These are phyloP conservation scores for Halichondria panicea DNA, from an alignment of 37 sponge, comb jelly and placozoan genomes.

Conservation along the genomic window DNA sequence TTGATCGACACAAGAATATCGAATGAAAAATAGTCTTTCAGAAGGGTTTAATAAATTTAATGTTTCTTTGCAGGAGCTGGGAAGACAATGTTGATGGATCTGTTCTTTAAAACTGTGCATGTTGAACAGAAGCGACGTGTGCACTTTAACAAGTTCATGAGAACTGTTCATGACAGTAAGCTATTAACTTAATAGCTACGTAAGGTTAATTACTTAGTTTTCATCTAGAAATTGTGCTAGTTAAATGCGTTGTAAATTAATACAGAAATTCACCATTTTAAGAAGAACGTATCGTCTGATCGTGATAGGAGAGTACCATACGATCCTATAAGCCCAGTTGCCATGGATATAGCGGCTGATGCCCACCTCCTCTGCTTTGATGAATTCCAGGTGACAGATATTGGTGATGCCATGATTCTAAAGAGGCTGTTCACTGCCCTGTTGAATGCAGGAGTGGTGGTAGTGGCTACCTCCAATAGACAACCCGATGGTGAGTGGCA, in stretches of 20 bases:
- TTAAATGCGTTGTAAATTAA: background rate
- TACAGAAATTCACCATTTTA: constrained; percentile 81
- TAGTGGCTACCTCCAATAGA: constrained; percentile 95
- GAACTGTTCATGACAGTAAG: constrained; percentile 82
- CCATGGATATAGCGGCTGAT: constrained; percentile 62
- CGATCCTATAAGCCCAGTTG: constrained; percentile 93
- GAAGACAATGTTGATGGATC: constrained; percentile 99
- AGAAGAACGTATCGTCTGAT: constrained; percentile 35
- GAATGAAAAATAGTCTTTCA: too few relatives aligned
- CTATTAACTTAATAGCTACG: background rate
- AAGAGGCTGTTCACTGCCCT: constrained; percentile 87
- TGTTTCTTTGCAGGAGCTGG: constrained; percentile 64
- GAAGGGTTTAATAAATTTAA: too few relatives aligned
- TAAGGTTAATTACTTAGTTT: background rate
- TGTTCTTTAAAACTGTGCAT: constrained; percentile 69
- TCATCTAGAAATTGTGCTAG: background rate
- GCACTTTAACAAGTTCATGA: constrained; percentile 95
- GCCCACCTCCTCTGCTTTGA: constrained; percentile 93
- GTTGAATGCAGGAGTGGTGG: constrained; percentile 88
- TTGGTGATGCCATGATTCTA: constrained; percentile 97
- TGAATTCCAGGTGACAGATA: constrained; percentile 98
- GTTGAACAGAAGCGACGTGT: constrained; percentile 65
- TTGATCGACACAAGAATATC: too few relatives aligned
- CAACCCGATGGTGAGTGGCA: constrained; percentile 82
- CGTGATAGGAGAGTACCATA: constrained; percentile 39